Evolutionary conservation across 2,888 invertebrate species (phyloP).

Genomic region (Phalangium opilio): DNA sequence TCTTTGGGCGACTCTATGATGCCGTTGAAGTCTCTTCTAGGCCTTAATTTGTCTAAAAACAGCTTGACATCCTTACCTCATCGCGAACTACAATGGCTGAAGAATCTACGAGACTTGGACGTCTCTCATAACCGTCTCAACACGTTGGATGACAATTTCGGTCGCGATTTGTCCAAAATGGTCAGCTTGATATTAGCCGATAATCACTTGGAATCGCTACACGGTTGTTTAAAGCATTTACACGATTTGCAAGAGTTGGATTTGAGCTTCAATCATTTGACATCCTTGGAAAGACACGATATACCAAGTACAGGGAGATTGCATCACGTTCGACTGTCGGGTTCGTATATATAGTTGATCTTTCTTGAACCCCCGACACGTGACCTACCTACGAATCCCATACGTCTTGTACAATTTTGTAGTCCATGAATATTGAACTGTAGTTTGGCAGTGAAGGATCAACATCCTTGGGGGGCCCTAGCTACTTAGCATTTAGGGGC

Average conservation of each 20-base stretch:
- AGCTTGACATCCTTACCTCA: slow-evolving; percentile 1
- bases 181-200: neutral
- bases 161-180: neutral
- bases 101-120: slow-evolving; percentile 7
- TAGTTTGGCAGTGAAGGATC: too few species aligned
- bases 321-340: neutral
- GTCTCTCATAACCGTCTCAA: slow-evolving; percentile 8
- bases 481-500: too few species aligned
- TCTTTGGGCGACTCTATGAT: slow-evolving; percentile 9
- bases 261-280: neutral
- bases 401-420: too few species aligned
- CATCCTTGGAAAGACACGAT: neutral
- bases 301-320: neutral
- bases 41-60: slow-evolving; percentile 11
- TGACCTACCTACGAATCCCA: too few species aligned
- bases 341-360: neutral
- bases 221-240: neutral
- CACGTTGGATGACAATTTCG: neutral
- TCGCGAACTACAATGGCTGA: slow-evolving; percentile 6
- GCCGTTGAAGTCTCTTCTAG: slow-evolving; percentile 4
- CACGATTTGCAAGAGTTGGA: neutral
- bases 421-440: too few species aligned
- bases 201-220: neutral
- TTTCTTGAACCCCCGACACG: too few species aligned
- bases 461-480: too few species aligned